Evolutionary conservation across 2,797 vertebrate species (phyloP), one percentile per base, ranked within the genome.

Genomic region (Chaunax sp.): DNA sequence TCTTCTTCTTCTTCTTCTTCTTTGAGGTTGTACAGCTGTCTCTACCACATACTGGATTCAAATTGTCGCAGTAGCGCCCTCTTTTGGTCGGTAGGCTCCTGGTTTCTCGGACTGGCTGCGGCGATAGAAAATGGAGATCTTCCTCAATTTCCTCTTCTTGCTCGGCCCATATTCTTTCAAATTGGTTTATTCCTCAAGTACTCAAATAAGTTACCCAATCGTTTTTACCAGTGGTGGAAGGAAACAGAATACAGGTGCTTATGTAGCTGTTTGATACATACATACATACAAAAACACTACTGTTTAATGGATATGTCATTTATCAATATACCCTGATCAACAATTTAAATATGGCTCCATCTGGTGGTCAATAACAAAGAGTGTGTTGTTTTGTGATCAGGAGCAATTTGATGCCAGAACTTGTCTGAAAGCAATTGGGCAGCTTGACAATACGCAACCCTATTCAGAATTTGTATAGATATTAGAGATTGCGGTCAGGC

Each of bases 21-120:
- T 14, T 78, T 6, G 5, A 3, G 10, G 15, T 23, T 13, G 12
- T 23, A 1, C 10, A 35, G 33, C 12, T 20, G 43, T 10, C 7
- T 10, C 14, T 14, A 2, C 2, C 0, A 4, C n/a, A 19, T 45
- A n/a, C n/a, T 5, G 8, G 4, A 15, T 22, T 51, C 4, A 12
- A 0, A 10, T n/a, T 14, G 2, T 6, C 3, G 2, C 38, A 50
- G 23, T 4, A 70, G 68, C 80, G 76, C 80, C 76, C 58, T 19
- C 75, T 2, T 10, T 8, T 50, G 33, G 59, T 13, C 1, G 1
- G 18, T 9, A 1, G 6, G 8, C 1, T 4, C 2, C 12, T 0
- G 28, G 19, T 3, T 10, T 4, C 25, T 6, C 5, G 8, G 12
- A 11, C 3, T 37, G 9, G 2, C n/a, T n/a, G n/a, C n/a, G n/a